Evolutionary conservation across 2,797 vertebrate species (phyloP).

Genomic region (Lindbergichthys nudifrons): DNA sequence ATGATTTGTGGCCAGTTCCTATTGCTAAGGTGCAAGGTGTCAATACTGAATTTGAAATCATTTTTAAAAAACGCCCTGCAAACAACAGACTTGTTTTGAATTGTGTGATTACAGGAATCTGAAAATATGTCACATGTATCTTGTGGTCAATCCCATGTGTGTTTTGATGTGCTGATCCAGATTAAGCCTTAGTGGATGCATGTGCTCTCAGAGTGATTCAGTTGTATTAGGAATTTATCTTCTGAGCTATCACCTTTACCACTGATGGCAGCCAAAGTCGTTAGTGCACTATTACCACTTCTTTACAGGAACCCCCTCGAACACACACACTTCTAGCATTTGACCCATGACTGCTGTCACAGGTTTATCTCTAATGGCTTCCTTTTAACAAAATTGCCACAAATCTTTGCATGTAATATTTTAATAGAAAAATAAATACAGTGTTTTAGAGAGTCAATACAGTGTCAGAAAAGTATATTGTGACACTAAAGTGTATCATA

Average conservation of each 20-base stretch:
- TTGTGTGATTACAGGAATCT: not conserved
- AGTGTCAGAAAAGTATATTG: no score
- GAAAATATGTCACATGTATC: not conserved
- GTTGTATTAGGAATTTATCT: slow-evolving; percentile 30
- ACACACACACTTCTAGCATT: not conserved
- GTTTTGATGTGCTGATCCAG: slow-evolving; percentile 39
- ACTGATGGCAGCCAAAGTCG: slow-evolving; percentile 20
- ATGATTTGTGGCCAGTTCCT: not conserved
- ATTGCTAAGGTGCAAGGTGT: not conserved
- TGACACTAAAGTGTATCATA: no score
- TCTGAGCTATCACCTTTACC: slow-evolving; percentile 32
- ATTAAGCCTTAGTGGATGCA: slow-evolving; percentile 20
- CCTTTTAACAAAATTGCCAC: not conserved
- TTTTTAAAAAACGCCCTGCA: not conserved
- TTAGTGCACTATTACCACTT: slow-evolving; percentile 9
- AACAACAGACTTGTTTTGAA: not conserved
- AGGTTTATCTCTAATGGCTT: not conserved
- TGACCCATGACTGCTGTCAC: not conserved
- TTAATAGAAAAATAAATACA: no score
- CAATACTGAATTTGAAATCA: not conserved
- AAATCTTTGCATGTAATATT: no score
- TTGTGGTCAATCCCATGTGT: slow-evolving; percentile 10
- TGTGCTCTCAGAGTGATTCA: not conserved
- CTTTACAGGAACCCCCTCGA: slow-evolving; percentile 28
- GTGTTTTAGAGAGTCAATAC: no score